Base-by-base conservation (phyloP, 2,113 vertebrate genomes). In the Brachyistius frenatus region DNA sequence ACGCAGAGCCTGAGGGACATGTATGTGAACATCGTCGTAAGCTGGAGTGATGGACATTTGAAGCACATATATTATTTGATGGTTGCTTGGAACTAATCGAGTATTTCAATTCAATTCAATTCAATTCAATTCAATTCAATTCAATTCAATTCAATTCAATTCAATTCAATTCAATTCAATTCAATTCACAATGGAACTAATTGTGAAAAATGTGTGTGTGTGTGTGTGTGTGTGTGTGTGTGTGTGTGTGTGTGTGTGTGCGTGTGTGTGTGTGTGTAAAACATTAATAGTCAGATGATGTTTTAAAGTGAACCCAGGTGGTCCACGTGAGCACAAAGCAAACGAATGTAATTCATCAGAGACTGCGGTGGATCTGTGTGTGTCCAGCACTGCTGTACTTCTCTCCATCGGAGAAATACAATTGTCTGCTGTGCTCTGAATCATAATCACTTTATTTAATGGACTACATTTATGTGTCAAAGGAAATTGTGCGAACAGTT, bases 401-500 rank as follows among this genome's bases (percentile, higher is more conserved):
- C 55, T 50, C 35, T 78, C 63, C 72, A 70, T 67, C 36, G 66
- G 50, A 73, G 37, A 53, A 72, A 76, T 61, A 61, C 63, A 78
- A 41, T 69, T 47, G 39, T 5, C 6, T 23, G 0, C 46, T 35
- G 52, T 70, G 83, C 77, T 63, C 73, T 70, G 85, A 84, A 82
- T 84, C 63, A 39, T 80, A 67, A 80, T 82, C 72, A 2, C 57
- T 69, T 76, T 67, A 88, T 87, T 86, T 50, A 70, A 84, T 39
- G n/a, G 58, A 78, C 78, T 66, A 66, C 74, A 44, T 80, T 84
- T 50, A 57, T 81, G 35, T 23, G 41, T 80, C 2, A n/a, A 33
- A 67, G 65, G 65, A 67, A 85, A 83, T 53, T 46, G 56, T 35
- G 41, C 66, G 5, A 56, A 71, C 47, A 62, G 64, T 76, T 78